phyloP scores from a whole-genome alignment of 1,140 invertebrate genomes.

The Hylyphantes graminicola region DNA sequence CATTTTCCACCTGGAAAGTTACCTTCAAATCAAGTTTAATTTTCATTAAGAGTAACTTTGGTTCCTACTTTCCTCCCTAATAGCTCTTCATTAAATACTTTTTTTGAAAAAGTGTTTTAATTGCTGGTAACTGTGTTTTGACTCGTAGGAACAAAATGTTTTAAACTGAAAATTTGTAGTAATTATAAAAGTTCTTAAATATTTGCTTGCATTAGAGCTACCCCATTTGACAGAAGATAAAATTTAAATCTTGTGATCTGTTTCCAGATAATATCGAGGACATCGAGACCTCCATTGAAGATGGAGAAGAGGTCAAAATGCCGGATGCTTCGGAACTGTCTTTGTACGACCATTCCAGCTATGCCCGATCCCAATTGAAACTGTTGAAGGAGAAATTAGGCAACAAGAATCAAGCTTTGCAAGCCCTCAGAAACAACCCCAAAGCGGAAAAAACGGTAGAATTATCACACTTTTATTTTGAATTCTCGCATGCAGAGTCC shows the following conservation, averaged over 20 bases:
- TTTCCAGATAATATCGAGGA: constrained; percentile 40
- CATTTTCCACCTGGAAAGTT: too few species aligned
- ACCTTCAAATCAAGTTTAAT: too few species aligned
- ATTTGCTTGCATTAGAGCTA: not conserved
- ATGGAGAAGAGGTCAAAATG: constrained; percentile 25
- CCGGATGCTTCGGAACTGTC: constrained; percentile 60
- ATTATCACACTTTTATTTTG: not conserved
- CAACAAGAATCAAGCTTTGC: constrained; percentile 65
- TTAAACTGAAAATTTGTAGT: not conserved
- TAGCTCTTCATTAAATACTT: too few species aligned
- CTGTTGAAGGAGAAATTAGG: constrained; percentile 73
- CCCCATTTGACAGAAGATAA: too few species aligned
- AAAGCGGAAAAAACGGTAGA: constrained; percentile 66
- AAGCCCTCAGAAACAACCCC: constrained; percentile 57
- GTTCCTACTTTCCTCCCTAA: too few species aligned
- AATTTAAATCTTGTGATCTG: not conserved
- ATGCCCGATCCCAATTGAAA: constrained; percentile 82
- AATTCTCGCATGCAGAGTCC: too few species aligned
- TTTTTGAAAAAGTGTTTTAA: too few species aligned
- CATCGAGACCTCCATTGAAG: constrained; percentile 19
- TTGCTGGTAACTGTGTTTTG: not conserved
- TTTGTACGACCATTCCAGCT: constrained; percentile 82
- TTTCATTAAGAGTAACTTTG: too few species aligned
- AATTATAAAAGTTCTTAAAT: not conserved
- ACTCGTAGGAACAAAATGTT: not conserved